Evolutionary conservation across 2,113 vertebrate species (phyloP), one percentile per base, ranked within the genome.

Genomic region (Paedocypris sp.): DNA sequence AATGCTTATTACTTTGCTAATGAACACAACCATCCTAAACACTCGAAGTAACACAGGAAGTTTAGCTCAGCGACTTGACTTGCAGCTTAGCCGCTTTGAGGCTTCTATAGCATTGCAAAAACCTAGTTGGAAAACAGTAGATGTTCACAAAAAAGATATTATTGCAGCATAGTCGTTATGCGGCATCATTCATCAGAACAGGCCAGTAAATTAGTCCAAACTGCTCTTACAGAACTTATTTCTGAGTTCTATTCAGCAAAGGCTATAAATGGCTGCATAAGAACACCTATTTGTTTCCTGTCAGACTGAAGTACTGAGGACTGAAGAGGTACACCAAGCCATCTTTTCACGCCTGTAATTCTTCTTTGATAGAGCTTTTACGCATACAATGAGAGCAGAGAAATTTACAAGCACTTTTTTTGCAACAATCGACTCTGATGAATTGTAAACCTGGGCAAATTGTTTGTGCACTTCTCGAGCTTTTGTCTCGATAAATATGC

Each of bases 341-440:
- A 51, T 31, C 48, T 66, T 59, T 58, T 50, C 32, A 39, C 51
- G 58, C 64, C 54, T 53, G 74, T 81, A 76, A 73, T 66, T 81
- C 61, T 75, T 29, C 56, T 45, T 29, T 8, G 35, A 41, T 43
- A 68, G 73, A 75, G 19, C 73, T 62, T 69, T 73, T 38, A 76
- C 62, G 53, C 53, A 61, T 72, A 71, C 74, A 71, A 66, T 71
- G 75, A 68, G 58, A 29, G 69, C 61, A 68, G 32, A 58, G 45
- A 52, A 74, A 79, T 80, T 69, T 71, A 71, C 64, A 62, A 73
- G 73, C 62, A 73, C 62, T n/a, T 20, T 39, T 64, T 36, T 47
- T 45, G 60, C 62, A 72, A 70, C 58, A 67, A 43, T 52, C 46
- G 64, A 26, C 26, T 33, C 57, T 77, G 71, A 78, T 66, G 42